Conservation (phyloP, 2,888 invertebrate genomes). For the Sphaeridia pumilis region DNA sequence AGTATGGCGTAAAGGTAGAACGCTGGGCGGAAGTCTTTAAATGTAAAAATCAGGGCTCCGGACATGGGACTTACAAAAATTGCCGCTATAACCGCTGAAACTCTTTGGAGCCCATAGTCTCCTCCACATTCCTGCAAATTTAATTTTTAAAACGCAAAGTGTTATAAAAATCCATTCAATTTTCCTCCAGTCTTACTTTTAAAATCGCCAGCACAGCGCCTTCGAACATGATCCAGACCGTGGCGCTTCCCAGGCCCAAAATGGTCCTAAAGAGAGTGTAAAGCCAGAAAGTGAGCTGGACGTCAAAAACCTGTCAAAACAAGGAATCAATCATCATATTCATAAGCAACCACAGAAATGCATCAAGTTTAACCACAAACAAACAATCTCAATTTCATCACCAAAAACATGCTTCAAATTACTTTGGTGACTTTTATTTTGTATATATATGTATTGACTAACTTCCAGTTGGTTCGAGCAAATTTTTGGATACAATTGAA, state of each 20-base stretch:
- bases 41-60: constrained; percentile 49
- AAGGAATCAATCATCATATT: neutral
- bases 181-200: constrained; percentile 35
- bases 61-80: constrained; percentile 69
- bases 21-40: constrained; percentile 50
- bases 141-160: neutral
- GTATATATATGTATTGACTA: no score
- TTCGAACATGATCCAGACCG: constrained; percentile 67
- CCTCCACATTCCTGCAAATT: constrained; percentile 42
- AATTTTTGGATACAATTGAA: no score
- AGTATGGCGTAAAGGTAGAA: constrained; percentile 61
- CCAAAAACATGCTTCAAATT: neutral
- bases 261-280: constrained; percentile 42
- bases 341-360: neutral
- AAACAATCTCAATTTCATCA: neutral
- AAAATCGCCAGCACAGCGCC: constrained; percentile 63
- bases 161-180: neutral
- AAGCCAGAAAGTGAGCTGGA: constrained; percentile 57
- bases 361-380: neutral
- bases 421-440: neutral
- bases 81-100: constrained; percentile 62
- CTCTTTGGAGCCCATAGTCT: constrained; percentile 63
- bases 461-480: no score
- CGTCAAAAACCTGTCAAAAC: constrained; percentile 42
- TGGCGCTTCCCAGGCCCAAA: constrained; percentile 43